Percentiles rank a stretch among this genome's conserved stretches.
Conservation (phyloP, 2,797 vertebrate species). For the Sebastes trivittatus region DNA sequence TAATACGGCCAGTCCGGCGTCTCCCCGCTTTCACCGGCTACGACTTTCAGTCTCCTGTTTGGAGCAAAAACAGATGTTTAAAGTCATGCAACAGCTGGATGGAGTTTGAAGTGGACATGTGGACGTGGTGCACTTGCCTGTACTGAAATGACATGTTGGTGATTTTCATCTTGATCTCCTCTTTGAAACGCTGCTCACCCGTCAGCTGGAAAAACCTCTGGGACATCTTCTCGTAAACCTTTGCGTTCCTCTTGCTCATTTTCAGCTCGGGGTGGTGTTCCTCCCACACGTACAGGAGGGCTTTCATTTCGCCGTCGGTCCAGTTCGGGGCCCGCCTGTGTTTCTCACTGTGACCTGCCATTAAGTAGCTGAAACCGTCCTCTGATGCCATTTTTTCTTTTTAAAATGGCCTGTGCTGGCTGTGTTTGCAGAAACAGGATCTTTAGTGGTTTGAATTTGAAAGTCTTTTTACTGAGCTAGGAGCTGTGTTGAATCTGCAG, state of each 20-base stretch:
- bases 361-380: constrained; percentile 90
- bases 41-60: constrained; percentile 93
- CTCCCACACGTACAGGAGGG: constrained; percentile 97
- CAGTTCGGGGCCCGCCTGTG: constrained; percentile 98
- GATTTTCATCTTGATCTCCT: constrained; percentile 99
- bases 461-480: constrained; percentile 71
- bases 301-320: constrained; percentile 98
- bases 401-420: constrained; percentile 29
- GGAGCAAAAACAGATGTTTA: constrained; percentile 1
- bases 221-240: constrained; percentile 99
- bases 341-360: constrained; percentile 91
- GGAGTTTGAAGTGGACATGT: background rate
- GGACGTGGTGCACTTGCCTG: constrained; percentile 85
- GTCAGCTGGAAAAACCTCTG: constrained; percentile 97
- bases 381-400: constrained; percentile 89
- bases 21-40: constrained; percentile 84
- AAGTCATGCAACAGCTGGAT: constrained; percentile 30
- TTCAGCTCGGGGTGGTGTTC: constrained; percentile 96
- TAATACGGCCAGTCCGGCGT: constrained; percentile 96
- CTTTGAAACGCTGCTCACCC: constrained; percentile 94
- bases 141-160: constrained; percentile 99
- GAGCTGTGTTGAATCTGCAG: constrained; percentile 59
- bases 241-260: constrained; percentile 97
- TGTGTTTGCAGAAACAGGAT: constrained; percentile 50
- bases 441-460: constrained; percentile 64